Evolutionary conservation across 2,797 vertebrate genomes (phyloP).

Genomic region (Prionace glauca): DNA sequence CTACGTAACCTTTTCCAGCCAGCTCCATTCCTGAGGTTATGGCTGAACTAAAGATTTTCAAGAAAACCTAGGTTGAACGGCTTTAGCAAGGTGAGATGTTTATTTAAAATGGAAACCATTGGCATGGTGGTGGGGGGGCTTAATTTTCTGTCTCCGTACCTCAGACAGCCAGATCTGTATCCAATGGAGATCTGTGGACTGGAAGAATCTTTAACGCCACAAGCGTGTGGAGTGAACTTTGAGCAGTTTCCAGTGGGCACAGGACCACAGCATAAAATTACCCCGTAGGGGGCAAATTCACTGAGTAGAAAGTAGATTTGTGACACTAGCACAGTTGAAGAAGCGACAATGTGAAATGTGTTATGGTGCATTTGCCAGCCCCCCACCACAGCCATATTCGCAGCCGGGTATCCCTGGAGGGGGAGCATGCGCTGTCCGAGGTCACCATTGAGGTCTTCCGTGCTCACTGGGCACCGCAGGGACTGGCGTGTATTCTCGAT

Average conservation of each 20-base stretch:
- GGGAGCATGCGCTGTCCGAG: no score
- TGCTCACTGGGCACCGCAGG: no score
- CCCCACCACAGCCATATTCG: not conserved
- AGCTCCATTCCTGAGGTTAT: not conserved
- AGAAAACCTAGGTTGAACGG: not conserved
- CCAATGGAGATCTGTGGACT: not conserved
- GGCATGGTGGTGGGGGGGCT: not conserved
- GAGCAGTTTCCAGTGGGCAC: not conserved
- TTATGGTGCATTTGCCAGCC: not conserved
- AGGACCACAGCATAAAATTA: not conserved
- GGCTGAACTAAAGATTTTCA: not conserved
- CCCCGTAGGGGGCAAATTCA: not conserved
- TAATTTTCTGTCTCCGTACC: not conserved
- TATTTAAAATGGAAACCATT: not conserved
- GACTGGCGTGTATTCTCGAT: no score
- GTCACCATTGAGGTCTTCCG: no score
- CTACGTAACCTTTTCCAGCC: not conserved
- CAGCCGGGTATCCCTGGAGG: no score
- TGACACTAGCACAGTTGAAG: not conserved
- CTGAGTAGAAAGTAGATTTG: not conserved
- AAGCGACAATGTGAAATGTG: not conserved
- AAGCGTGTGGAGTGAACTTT: not conserved
- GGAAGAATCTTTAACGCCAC: not conserved
- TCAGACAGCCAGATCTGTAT: not conserved
- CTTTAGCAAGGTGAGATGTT: not conserved